Base-by-base conservation (phyloP, 2,888 invertebrate genomes). In the Deroplatys truncata region DNA sequence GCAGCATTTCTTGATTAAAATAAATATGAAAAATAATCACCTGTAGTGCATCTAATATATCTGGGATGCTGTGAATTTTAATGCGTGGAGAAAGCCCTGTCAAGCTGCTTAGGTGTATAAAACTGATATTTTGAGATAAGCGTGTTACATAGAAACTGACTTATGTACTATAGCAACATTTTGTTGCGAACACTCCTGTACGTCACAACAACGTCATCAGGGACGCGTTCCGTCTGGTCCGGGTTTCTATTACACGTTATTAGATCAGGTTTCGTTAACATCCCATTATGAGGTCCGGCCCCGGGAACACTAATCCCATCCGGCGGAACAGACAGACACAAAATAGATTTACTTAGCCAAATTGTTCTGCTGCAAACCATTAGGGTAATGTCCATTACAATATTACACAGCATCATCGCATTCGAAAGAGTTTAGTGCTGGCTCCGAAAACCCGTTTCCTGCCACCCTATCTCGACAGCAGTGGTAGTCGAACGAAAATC, bases 181-280 rank as follows among this genome's bases (percentile, higher is more conserved):
- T 43, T 13, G 43, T 20, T 5, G 56, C 56, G 56, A 72, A 72
- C 56, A 72, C 20, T 25, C 56, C 56, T 72, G 56, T 72, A 72
- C 56, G 2, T 25, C 56, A 25, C 56, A 43, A 20, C 56, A 16
- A 25, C 25, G 56, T 72, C 56, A 72, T 72, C 56, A 72, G 56
- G 56, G 56, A 72, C 56, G 20, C 56, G 56, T 72, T 72, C 56
- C 56, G 56, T 56, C 56, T 56, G 16, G 56, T 16, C 56, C 56
- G 56, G 56, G 56, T 82, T 28, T 82, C 87, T 87, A 87, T 87
- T 87, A 87, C 56, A 82, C 82, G 82, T 35, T 29, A 87, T 87
- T 87, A 82, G 82, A 87, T 87, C 82, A 87, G 87, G 25, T 87
- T 87, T 87, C 87, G 87, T 87, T 87, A 87, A 83, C 87, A 87